These are phyloP conservation scores for Dipodomys ordii DNA, from an alignment of 2,113 vertebrate genomes.

Conservation along the genomic window DNA sequence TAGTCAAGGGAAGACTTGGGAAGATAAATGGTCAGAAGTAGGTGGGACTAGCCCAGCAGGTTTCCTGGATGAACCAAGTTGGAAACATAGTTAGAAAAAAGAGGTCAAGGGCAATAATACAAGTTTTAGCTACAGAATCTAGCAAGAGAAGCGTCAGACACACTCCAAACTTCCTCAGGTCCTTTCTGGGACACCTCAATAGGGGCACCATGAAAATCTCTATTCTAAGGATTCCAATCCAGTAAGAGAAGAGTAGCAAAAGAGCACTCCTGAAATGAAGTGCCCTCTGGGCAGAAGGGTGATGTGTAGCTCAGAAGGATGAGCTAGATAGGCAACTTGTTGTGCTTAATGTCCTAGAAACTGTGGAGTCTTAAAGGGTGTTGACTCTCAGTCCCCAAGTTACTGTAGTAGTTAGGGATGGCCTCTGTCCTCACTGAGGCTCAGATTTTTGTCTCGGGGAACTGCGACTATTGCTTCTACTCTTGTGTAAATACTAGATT, in stretches of 20 bases:
- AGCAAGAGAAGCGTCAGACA: background rate
- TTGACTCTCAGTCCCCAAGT: background rate
- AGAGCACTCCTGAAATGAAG: too few species aligned
- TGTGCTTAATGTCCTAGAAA: background rate
- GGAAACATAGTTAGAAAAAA: background rate
- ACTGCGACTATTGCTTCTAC: background rate
- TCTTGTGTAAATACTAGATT: background rate
- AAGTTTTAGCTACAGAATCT: background rate
- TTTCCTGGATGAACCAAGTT: background rate
- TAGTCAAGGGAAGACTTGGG: background rate
- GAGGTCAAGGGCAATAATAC: background rate
- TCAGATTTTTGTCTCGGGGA: background rate
- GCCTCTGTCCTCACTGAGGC: background rate
- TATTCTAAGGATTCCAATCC: too few species aligned
- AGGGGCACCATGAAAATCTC: too few species aligned
- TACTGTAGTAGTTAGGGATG: background rate
- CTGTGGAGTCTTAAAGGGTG: background rate
- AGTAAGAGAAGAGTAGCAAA: too few species aligned
- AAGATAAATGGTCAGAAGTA: background rate
- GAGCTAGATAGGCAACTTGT: background rate
- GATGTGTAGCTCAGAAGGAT: background rate
- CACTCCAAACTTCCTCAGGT: background rate
- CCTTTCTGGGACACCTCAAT: background rate
- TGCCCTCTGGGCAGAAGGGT: background rate
- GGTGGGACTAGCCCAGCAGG: background rate